Conservation (phyloP, 2,113 vertebrate genomes). For the Centrocercus urophasianus region DNA sequence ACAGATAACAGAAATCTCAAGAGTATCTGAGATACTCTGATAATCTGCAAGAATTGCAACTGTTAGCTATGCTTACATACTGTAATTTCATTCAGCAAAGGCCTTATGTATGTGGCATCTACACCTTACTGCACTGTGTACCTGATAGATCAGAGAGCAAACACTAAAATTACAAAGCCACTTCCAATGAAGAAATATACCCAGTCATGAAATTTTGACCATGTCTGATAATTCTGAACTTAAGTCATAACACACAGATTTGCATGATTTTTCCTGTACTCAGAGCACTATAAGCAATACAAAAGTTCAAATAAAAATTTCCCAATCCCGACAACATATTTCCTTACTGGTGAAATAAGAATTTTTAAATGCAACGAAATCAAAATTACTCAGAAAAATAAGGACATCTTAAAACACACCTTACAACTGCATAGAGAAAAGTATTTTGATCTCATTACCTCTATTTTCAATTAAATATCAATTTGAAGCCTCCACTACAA, state of each 20-base stretch:
- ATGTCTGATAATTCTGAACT: not conserved
- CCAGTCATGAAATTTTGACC: not conserved
- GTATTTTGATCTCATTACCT: not conserved
- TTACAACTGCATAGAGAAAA: not conserved
- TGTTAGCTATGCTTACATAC: not conserved
- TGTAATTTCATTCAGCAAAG: not conserved
- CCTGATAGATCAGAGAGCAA: not conserved
- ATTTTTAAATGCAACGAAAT: not conserved
- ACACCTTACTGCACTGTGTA: not conserved
- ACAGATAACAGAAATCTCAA: not conserved
- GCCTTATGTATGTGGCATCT: not conserved
- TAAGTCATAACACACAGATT: not conserved
- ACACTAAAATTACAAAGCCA: not conserved
- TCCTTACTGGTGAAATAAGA: not conserved
- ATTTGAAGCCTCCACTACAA: not conserved
- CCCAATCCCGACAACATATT: not conserved
- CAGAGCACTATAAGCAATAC: not conserved
- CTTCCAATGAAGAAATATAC: not conserved
- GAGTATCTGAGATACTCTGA: not conserved
- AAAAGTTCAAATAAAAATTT: not conserved
- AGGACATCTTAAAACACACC: not conserved
- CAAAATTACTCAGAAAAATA: not conserved
- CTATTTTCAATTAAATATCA: not conserved
- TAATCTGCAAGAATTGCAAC: not conserved
- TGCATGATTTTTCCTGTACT: not conserved